Base-by-base conservation (phyloP, 2,888 invertebrate species). In the Pheosia gnoma region DNA sequence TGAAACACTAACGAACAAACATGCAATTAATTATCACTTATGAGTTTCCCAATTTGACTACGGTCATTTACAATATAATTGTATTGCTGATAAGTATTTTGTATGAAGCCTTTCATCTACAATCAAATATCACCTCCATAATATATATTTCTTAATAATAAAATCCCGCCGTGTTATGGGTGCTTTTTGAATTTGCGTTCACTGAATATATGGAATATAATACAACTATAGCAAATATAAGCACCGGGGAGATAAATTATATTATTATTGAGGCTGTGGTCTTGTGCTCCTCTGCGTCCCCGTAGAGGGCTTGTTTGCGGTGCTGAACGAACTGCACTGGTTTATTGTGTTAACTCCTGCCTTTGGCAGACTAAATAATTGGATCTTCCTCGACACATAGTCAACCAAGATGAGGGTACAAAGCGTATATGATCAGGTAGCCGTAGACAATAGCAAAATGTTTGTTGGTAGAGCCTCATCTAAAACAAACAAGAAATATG, bases 271-370 rank as follows among this genome's bases (percentile, higher is more conserved):
- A 67, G 62, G 59, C 71, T 69, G 72, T 64, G 71, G 69, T 59
- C 59, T 66, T 67, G 59, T 74, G 72, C 78, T 77, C 71, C 67
- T 67, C 71, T 25, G 25, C 25, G 25, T 25, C 25, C 25, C 25
- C 25, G 72, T 66, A 74, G 73, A 67, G 64, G 66, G 69, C 72
- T 77, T 70, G 72, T 74, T 75, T 67, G 69, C 59, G 75, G 75
- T 68, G 65, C 63, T 57, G 59, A 58, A 51, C 59, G 60, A 59
- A 65, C 72, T 68, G 68, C 68, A 70, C 57, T 61, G 60, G 62
- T 71, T 68, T 72, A 78, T 76, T 73, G 69, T 64, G 65, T 78
- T 79, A 78, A 59, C 66, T 71, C 57, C 57, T 66, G 70, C 61
- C 64, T 66, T 66, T 55, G 53, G 59, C 65, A 61, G 71, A 64